Conservation (phyloP, 2,888 invertebrate species). For the Hetaerina titia region DNA sequence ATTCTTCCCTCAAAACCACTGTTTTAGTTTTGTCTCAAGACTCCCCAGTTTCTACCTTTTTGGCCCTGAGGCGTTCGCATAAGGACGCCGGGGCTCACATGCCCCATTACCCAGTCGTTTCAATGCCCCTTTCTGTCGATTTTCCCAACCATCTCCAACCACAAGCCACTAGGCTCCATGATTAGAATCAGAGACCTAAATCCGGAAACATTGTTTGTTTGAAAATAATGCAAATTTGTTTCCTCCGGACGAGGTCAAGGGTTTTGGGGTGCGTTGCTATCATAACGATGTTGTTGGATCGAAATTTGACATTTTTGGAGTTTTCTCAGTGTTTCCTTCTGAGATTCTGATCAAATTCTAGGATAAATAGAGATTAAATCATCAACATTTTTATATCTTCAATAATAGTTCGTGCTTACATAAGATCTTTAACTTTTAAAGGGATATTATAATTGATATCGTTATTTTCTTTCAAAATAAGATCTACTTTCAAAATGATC, state of each 20-base stretch:
- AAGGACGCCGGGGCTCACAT: not conserved
- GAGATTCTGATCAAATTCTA: too few relatives aligned
- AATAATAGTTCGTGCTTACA: too few relatives aligned
- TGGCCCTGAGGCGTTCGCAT: not conserved
- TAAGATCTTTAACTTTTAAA: too few relatives aligned
- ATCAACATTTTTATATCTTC: too few relatives aligned
- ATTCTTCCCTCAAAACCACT: not conserved
- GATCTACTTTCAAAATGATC: too few relatives aligned
- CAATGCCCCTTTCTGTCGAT: not conserved
- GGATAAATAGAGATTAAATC: too few relatives aligned
- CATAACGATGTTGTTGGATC: not conserved
- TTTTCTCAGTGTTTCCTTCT: too few relatives aligned
- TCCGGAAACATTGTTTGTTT: not conserved
- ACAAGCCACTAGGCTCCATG: not conserved
- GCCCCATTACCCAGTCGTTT: not conserved
- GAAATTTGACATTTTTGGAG: too few relatives aligned
- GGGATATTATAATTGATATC: too few relatives aligned
- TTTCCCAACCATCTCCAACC: not conserved
- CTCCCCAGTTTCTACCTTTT: not conserved
- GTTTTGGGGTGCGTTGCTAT: not conserved
- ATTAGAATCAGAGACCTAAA: not conserved
- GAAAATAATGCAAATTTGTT: not conserved
- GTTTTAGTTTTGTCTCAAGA: not conserved
- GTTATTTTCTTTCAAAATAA: too few relatives aligned
- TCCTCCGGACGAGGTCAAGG: not conserved